Percentiles rank a stretch among this genome's conserved stretches.
Conservation (phyloP, 64 coral and sea anemone genomes). For the Pocillopora damicornis region DNA sequence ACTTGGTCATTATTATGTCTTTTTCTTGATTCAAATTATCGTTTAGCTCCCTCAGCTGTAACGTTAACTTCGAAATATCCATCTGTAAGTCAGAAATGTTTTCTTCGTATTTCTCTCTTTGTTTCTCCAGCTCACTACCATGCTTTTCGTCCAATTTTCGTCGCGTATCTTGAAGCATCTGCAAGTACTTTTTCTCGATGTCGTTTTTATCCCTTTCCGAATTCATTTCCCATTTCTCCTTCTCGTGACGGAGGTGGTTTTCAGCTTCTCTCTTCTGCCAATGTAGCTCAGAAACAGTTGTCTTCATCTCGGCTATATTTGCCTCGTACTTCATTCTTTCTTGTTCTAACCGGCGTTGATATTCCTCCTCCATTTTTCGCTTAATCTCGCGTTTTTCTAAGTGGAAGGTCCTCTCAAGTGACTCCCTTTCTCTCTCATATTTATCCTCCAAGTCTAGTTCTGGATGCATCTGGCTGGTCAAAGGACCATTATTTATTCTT, state of each 20-base stretch:
- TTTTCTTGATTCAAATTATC: constrained; percentile 91
- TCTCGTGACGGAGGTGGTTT: constrained; percentile 66
- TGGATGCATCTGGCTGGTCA: constrained; percentile 74
- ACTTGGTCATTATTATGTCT: constrained; percentile 82
- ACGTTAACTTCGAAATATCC: constrained; percentile 79
- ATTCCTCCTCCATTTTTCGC: constrained; percentile 80
- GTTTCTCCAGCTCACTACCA: constrained; percentile 64
- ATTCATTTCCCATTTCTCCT: constrained; percentile 82
- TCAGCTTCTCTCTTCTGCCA: constrained; percentile 93
- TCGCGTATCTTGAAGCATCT: constrained; percentile 61
- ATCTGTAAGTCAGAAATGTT: constrained; percentile 74
- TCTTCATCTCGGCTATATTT: constrained; percentile 65
- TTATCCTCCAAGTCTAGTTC: constrained; percentile 96
- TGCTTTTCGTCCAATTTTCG: constrained; percentile 63
- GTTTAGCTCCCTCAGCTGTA: constrained; percentile 87
- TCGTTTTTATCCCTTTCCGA: constrained; percentile 88
- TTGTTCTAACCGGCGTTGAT: constrained; percentile 57
- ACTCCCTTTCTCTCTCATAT: constrained; percentile 82
- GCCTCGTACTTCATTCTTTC: constrained; percentile 71
- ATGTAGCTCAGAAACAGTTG: constrained; percentile 78
- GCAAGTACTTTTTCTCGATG: constrained; percentile 70
- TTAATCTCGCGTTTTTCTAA: constrained; percentile 77
- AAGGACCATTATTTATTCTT: constrained; percentile 67
- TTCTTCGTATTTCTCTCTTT: constrained; percentile 84
- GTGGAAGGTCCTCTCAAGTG: constrained; percentile 66